phyloP scores from a whole-genome alignment of 2,888 invertebrate genomes.

The Pyrocoelia pectoralis region DNA sequence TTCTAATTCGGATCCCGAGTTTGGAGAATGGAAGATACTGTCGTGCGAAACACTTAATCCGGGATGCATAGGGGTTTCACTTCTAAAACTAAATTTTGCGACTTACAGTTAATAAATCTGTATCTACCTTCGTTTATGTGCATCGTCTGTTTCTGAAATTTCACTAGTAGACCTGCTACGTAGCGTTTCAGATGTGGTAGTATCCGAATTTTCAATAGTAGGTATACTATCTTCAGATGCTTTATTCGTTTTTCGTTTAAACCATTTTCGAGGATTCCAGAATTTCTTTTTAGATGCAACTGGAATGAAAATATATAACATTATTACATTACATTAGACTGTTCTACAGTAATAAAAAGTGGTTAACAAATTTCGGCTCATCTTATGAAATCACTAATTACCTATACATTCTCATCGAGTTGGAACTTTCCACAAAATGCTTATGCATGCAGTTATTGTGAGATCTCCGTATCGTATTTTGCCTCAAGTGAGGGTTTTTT shows the following conservation, averaged over 20 bases:
- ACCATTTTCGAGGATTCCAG: constrained; percentile 63
- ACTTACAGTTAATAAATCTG: neutral
- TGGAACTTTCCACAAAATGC: too few relatives aligned
- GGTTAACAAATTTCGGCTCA: too few relatives aligned
- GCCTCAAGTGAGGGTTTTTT: too few relatives aligned
- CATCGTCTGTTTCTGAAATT: constrained; percentile 69
- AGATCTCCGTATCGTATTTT: too few relatives aligned
- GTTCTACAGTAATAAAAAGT: too few relatives aligned
- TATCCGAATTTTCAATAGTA: constrained; percentile 60
- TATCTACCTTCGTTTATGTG: constrained; percentile 64
- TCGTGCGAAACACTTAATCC: constrained; percentile 87
- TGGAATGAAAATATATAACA: constrained; percentile 45
- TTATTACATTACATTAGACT: neutral
- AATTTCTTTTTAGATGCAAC: constrained; percentile 68
- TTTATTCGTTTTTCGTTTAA: constrained; percentile 60
- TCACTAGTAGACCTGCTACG: constrained; percentile 69
- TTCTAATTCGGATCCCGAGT: constrained; percentile 62
- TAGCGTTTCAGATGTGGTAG: constrained; percentile 49
- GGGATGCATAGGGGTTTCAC: constrained; percentile 57
- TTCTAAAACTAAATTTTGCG: constrained; percentile 46
- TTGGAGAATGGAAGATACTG: constrained; percentile 85
- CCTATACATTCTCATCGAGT: too few relatives aligned
- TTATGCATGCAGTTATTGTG: too few relatives aligned
- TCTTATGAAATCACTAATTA: too few relatives aligned
- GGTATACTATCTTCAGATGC: constrained; percentile 60